Base-by-base conservation (phyloP, 2,797 vertebrate genomes). In the Toxotes lorentzi region DNA sequence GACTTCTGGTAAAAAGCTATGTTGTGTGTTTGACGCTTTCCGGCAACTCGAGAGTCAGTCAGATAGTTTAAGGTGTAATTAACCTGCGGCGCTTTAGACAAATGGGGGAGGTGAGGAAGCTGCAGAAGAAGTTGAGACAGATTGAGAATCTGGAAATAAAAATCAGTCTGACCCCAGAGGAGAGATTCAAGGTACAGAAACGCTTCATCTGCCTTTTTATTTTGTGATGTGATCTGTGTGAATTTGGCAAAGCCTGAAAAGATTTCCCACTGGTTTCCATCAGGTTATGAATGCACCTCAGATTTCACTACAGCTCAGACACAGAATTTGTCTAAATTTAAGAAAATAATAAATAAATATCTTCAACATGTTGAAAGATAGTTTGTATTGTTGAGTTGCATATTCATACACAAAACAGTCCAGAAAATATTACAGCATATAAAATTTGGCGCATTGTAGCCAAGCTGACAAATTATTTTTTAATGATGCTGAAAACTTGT, bases 81-180 rank as follows among this genome's bases (percentile, higher is more conserved):
- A 51, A 68, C 16, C 47, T 7, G 32, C 40, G 30, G 34, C 17
- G 56, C 48, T 68, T 73, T 56, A 71, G 50, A 40, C 32, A 92
- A 58, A 96, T 96, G 95, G 95, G 95, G 92, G 95, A 96, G 74
- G 94, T 94, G 76, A 95, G 96, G 87, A 96, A 96, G 83, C 90
- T 96, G 56, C 94, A 96, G 87, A 96, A 96, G 95, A 96, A 96
- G 78, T 92, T 96, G 85, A 95, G 96, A 70, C 95, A 96, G 93
- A 96, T 96, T 94, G 96, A 94, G 79, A 95, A 93, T 93, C 92
- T 96, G 91, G 96, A 96, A 90, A 94, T 96, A 81, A 95, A 95
- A 93, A 89, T 94, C 88, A 93, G 83, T 77, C 94, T 95, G 23
- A 91, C 78, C 53, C 81, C 92, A 78, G 95, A 96, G 76, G 95